Evolutionary conservation across 2,113 vertebrate genomes (phyloP).

Genomic region (Charina bottae): DNA sequence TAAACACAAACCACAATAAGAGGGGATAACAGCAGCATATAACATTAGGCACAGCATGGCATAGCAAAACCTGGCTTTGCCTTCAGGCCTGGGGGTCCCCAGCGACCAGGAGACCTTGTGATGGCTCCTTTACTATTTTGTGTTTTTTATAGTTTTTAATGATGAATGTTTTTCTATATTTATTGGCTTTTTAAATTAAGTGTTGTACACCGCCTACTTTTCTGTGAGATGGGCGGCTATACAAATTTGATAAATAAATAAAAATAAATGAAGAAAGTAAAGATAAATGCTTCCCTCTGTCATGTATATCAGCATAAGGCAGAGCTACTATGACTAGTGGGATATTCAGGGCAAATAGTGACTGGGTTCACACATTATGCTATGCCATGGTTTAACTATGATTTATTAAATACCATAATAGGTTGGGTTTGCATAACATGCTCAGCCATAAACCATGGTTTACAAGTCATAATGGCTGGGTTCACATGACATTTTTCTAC

Average conservation of each 20-base stretch:
- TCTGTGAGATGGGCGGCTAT: too few species aligned
- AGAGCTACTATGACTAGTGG: too few species aligned
- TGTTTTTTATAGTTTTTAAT: too few species aligned
- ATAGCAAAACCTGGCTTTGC: too few species aligned
- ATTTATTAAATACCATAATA: background rate
- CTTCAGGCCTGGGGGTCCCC: too few species aligned
- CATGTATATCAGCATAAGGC: background rate
- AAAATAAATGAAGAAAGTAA: background rate
- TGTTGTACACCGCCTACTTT: too few species aligned
- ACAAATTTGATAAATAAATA: too few species aligned
- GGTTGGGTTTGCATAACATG: background rate
- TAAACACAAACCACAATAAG: background rate
- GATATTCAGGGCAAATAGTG: background rate
- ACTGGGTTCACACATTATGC: background rate
- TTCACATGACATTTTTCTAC: background rate
- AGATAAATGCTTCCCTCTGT: background rate
- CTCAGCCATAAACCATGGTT: background rate
- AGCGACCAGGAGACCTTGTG: too few species aligned
- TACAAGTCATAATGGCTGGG: background rate
- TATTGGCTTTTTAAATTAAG: too few species aligned
- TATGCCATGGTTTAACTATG: background rate
- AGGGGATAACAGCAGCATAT: background rate
- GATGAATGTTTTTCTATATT: too few species aligned
- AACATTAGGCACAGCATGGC: background rate
- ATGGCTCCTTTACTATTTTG: too few species aligned